Percentiles rank a stretch among this genome's conserved stretches.
Conservation (phyloP, 2,888 invertebrate genomes). For the Epirrita christyi region DNA sequence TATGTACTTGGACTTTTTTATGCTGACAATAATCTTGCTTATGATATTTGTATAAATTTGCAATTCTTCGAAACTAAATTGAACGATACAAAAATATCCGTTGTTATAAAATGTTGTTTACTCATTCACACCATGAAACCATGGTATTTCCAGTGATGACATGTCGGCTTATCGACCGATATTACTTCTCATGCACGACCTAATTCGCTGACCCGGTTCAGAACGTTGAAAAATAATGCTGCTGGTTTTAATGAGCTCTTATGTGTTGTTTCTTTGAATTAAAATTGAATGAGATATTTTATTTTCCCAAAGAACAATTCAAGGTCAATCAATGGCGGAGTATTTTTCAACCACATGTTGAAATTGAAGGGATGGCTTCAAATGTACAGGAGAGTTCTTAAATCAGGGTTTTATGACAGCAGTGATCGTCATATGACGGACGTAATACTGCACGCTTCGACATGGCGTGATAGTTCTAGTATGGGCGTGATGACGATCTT, state of each 20-base stretch:
- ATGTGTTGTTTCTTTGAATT: constrained; percentile 26
- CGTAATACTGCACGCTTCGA: too few species aligned
- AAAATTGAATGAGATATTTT: constrained; percentile 20
- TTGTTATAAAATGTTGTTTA: constrained; percentile 8
- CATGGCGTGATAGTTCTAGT: too few species aligned
- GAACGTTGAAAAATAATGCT: constrained; percentile 16
- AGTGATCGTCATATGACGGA: too few species aligned
- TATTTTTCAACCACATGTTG: not conserved
- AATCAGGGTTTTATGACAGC: too few species aligned
- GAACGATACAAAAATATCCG: too few species aligned
- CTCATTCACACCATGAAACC: constrained; percentile 12
- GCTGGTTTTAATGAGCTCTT: constrained; percentile 7
- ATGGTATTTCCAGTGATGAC: constrained; percentile 32
- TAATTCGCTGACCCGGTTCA: constrained; percentile 43
- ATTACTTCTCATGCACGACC: constrained; percentile 43
- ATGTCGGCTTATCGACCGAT: constrained; percentile 44
- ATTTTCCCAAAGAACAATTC: constrained; percentile 4
- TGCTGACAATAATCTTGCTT: too few species aligned
- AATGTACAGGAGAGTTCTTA: too few species aligned
- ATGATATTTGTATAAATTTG: too few species aligned
- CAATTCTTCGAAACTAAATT: too few species aligned
- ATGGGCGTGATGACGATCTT: too few species aligned
- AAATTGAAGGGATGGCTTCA: too few species aligned
- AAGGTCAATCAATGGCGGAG: not conserved
- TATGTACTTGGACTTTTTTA: too few species aligned